phyloP scores from a whole-genome alignment of 2,797 vertebrate species.

The Antennarius maculatus region DNA sequence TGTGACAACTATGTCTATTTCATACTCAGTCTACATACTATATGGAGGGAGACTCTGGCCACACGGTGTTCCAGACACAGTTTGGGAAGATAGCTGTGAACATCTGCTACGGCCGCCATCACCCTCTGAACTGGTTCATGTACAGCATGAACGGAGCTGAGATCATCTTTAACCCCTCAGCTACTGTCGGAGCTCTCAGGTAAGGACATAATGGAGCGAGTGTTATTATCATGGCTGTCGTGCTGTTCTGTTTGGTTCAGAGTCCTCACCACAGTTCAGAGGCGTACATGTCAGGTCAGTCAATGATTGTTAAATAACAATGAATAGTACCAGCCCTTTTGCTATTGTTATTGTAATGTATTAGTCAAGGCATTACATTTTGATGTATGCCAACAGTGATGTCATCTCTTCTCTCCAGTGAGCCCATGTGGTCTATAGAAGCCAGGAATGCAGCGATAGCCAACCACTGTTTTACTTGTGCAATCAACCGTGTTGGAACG shows the following conservation, averaged over 20 bases:
- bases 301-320: too few relatives aligned
- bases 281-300: too few relatives aligned
- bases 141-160: slow-evolving; percentile 94
- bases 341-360: not conserved
- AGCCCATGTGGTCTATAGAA: slow-evolving; percentile 94
- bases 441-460: slow-evolving; percentile 96
- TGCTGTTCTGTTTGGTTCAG: too few relatives aligned
- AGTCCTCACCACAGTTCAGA: too few relatives aligned
- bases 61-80: slow-evolving; percentile 93
- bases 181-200: slow-evolving; percentile 93
- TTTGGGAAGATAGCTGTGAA: slow-evolving; percentile 94
- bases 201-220: slow-evolving; percentile 42
- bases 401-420: slow-evolving; percentile 75
- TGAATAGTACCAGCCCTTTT: not conserved
- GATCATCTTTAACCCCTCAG: slow-evolving; percentile 97
- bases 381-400: not conserved
- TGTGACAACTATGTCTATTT: not conserved
- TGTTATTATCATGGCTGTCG: not conserved
- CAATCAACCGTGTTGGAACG: slow-evolving; percentile 94
- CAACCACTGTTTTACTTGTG: slow-evolving; percentile 96
- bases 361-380: too few relatives aligned
- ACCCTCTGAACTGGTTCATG: slow-evolving; percentile 98
- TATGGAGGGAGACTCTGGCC: slow-evolving; percentile 94
- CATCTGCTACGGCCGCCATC: slow-evolving; percentile 96
- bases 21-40: slow-evolving; percentile 91